phyloP scores from a whole-genome alignment of 1,140 invertebrate genomes.

The Mactra quadrangularis region DNA sequence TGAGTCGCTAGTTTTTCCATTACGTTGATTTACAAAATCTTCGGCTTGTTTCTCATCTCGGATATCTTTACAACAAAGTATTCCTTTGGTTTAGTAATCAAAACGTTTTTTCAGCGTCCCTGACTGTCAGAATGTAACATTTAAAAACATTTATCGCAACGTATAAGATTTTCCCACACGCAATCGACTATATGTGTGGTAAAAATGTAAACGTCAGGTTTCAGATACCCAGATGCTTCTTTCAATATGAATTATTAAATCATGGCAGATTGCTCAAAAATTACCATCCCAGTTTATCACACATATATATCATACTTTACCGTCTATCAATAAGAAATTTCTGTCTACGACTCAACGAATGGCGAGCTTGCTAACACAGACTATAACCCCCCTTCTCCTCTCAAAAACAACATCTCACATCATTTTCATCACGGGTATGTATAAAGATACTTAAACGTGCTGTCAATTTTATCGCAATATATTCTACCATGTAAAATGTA shows the following conservation, averaged over 20 bases:
- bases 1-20: conserved; percentile 36
- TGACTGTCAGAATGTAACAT: conserved; percentile 58
- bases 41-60: conserved; percentile 28
- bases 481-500: conserved; percentile 46
- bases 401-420: conserved; percentile 20
- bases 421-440: conserved; percentile 55
- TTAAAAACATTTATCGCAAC: conserved; percentile 63
- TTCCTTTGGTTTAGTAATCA: conserved; percentile 60
- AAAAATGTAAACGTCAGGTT: conserved; percentile 50
- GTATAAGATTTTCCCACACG: conserved; percentile 58
- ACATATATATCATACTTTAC: conserved; percentile 40
- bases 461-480: conserved; percentile 53
- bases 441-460: conserved; percentile 47
- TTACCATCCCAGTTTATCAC: conserved; percentile 46
- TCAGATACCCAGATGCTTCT: conserved; percentile 35
- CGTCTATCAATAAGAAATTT: conserved; percentile 42
- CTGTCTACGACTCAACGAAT: conserved; percentile 24
- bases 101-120: conserved; percentile 52
- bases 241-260: conserved; percentile 54
- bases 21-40: conserved; percentile 51
- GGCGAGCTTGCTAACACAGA: background rate
- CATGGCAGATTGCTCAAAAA: conserved; percentile 42
- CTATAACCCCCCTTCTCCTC: conserved; percentile 32
- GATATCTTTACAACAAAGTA: conserved; percentile 47
- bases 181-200: conserved; percentile 46